These are phyloP conservation scores for Nasonia longicornis DNA, from an alignment of 1,140 invertebrate species.

Conservation along the genomic window DNA sequence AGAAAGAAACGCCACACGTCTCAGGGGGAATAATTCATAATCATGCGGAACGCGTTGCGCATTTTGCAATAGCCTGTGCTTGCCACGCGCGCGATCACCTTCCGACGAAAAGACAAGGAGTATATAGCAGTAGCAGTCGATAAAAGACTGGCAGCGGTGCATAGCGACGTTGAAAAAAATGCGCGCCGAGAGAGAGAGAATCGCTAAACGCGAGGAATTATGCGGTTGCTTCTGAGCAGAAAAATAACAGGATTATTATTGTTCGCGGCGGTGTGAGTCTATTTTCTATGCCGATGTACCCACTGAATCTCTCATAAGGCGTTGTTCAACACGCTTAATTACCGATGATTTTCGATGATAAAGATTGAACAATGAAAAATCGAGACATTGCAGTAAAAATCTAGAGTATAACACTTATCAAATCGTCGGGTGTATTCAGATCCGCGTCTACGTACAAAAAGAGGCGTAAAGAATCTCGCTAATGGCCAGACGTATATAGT, in stretches of 20 bases:
- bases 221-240: neutral
- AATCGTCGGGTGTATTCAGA: too few species aligned
- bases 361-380: neutral
- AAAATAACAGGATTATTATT: neutral
- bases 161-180: neutral
- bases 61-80: neutral
- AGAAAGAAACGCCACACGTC: slow-evolving; percentile 1
- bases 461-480: neutral
- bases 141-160: neutral
- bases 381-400: neutral
- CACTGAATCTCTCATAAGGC: neutral
- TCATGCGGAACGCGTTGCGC: neutral
- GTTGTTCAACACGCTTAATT: neutral
- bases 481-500: too few species aligned
- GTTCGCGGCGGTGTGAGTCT: neutral
- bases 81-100: neutral
- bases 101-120: neutral
- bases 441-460: neutral
- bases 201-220: neutral
- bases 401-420: too few species aligned
- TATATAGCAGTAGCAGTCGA: neutral
- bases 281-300: neutral
- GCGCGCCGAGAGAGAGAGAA: neutral
- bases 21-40: neutral
- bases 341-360: neutral